Base-by-base conservation (phyloP, 2,888 invertebrate genomes). In the Dryobotodes eremita region DNA sequence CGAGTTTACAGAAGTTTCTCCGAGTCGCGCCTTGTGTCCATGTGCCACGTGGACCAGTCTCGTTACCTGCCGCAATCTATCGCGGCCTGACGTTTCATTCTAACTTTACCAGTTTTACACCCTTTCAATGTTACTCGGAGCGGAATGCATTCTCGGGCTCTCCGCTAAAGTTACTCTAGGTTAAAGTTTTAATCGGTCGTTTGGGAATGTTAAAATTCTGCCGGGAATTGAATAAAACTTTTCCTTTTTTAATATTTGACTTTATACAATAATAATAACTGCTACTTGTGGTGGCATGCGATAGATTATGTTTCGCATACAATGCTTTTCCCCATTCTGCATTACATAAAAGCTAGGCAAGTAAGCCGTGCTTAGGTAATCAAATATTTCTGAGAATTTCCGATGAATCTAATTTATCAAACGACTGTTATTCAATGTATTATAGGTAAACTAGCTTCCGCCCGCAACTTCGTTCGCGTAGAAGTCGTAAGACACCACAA, bases 21-120 rank as follows among this genome's bases (percentile, higher is more conserved):
- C 17, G 15, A 23, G 26, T 62, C 23, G 61, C 10, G 23, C 5
- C 10, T 5, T 42, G 42, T 42, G 42, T 42, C 42, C 7, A 42
- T 42, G 42, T 2, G 15, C 10, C 46, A 46, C 71, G 15, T 23
- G 46, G 23, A 23, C 8, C 55, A 10, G 31, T 50, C 26, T 20
- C 57, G 20, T 46, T n/a, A 55, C 55, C 23, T 50, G 46, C 68
- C 68, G 53, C 53, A 53, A 75, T 66, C 42, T 53, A 50, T 55
- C 53, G 48, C 42, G 11, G 42, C n/a, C 17, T 48, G 77, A 68
- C 46, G 48, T 62, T 57, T 64, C 17, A 78, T 71, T 68, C 61
- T 50, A 79, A 66, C 71, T 77, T 77, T 66, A 48, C 36, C 59
- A 48, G 59, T 26, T 75, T 23, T 36, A 53, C 31, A 53, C 46